Evolutionary conservation across 2,797 vertebrate genomes (phyloP).

Genomic region (Premnoplex brunnescens): DNA sequence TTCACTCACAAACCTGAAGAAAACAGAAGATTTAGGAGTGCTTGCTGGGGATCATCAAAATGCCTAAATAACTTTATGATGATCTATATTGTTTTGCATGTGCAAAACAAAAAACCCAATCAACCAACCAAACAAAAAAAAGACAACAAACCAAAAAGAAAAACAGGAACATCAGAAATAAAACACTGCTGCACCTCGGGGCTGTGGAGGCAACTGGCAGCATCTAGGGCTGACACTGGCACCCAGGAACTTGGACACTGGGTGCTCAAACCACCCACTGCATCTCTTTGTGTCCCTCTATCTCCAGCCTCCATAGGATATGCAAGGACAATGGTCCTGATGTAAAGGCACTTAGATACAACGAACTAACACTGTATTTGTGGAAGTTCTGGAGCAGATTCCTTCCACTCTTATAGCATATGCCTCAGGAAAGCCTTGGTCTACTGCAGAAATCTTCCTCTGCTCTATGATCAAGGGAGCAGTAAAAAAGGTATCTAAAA

Average conservation of each 20-base stretch:
- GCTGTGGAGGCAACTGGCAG: neutral
- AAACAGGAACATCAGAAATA: neutral
- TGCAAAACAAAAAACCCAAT: neutral
- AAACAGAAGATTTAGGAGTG: neutral
- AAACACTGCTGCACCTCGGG: accelerated
- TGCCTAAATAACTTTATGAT: slow-evolving; percentile 19
- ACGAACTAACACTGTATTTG: neutral
- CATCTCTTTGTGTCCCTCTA: neutral
- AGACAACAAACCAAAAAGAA: too few relatives aligned
- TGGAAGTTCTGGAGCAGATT: neutral
- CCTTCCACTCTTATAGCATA: neutral
- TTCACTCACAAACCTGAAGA: neutral
- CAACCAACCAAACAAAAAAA: too few relatives aligned
- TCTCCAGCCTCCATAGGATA: neutral
- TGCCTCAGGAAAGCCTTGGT: neutral
- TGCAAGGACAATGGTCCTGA: neutral
- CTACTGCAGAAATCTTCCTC: neutral
- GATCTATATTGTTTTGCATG: neutral
- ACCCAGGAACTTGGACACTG: neutral
- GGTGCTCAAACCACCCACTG: accelerated
- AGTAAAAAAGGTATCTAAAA: slow-evolving; percentile 26
- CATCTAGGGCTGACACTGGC: neutral
- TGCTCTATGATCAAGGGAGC: neutral
- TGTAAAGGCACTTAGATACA: neutral
- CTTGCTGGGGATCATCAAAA: neutral